phyloP scores from a whole-genome alignment of 53 echinoderm and acorn worm species.

The Echinarachnius parma region DNA sequence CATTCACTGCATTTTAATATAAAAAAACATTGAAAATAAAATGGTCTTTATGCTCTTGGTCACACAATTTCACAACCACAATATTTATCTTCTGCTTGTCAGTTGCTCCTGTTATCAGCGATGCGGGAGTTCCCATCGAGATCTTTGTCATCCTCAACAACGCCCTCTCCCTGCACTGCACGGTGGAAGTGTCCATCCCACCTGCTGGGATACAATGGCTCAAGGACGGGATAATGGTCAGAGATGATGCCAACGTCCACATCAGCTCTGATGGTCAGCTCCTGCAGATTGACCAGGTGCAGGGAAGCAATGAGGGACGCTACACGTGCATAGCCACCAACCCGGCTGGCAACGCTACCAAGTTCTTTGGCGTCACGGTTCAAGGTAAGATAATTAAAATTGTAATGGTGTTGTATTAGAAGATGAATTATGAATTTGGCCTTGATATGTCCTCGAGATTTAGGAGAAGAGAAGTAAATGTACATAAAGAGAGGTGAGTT shows the following conservation, averaged over 20 bases:
- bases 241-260: conserved; percentile 51
- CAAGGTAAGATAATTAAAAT: conserved; percentile 78
- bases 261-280: conserved; percentile 50
- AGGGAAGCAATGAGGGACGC: conserved; percentile 56
- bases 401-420: no score
- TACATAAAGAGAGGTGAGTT: no score
- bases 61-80: background rate
- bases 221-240: conserved; percentile 57
- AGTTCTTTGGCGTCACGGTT: conserved; percentile 60
- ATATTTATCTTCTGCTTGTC: background rate
- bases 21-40: background rate
- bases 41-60: background rate
- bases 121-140: conserved; percentile 15
- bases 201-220: conserved; percentile 71
- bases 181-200: conserved; percentile 61
- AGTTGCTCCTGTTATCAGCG: conserved; percentile 60
- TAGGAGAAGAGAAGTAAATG: no score
- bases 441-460: no score
- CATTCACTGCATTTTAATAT: no score
- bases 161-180: conserved; percentile 57
- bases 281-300: conserved; percentile 52
- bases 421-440: no score
- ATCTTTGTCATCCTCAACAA: conserved; percentile 30
- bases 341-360: conserved; percentile 81
- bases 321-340: conserved; percentile 85